Base-by-base conservation (phyloP, 2,888 invertebrate species). In the Merodon equestris region DNA sequence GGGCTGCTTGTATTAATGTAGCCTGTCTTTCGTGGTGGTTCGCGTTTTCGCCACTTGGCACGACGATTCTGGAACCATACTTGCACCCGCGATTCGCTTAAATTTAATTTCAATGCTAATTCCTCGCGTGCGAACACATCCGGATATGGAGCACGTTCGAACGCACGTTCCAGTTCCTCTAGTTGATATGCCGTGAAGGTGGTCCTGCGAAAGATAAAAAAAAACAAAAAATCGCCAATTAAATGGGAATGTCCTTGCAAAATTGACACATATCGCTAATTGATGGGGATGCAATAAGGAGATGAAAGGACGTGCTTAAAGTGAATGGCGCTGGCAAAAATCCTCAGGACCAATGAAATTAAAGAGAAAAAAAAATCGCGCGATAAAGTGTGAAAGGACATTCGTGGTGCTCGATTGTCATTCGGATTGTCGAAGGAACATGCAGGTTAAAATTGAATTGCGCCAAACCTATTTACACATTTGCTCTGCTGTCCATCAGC, bases 51-150 rank as follows among this genome's bases (percentile, higher is more conserved):
- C 97, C 97, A 97, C 88, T 97, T 97, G 12, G 97, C 97, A 81
- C 97, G 91, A 81, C 97, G 92, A 87, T 97, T 97, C 82, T 89
- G 89, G 73, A 89, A 89, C 89, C 89, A 89, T 13, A 89, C 89
- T 85, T 93, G 93, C 0, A 93, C 93, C 5, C 93, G 88, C 0
- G 92, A 92, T 84, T 98, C 98, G 84, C 96, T 96, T 18, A 98
- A 91, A 85, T 94, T 95, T 63, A 98, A 91, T 87, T 97, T 96
- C 47, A 97, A 91, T 56, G 98, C 98, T 68, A 98, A 90, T 87
- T 97, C 97, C 88, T 98, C 97, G 70, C 98, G 91, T 1, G 97
- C 97, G 86, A 97, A 97, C 0, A 98, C 97, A 88, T 98, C 98
- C 0, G 98, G 98, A 86, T 98, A 98, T 0, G 98, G 98, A 0